Evolutionary conservation across 2,888 invertebrate species (phyloP).

Genomic region (Adela reaumurella): DNA sequence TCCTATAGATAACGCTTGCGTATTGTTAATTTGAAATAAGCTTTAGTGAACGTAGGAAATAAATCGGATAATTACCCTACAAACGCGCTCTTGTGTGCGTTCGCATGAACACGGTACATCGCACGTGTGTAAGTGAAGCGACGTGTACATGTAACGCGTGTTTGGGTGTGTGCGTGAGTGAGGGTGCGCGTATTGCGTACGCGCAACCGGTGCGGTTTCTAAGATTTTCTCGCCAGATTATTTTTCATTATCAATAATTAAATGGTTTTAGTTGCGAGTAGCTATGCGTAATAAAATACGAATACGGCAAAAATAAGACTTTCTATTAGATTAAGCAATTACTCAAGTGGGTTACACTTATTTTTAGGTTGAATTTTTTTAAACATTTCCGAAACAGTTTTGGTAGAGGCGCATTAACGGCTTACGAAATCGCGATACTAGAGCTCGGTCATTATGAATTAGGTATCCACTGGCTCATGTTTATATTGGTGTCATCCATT

Average conservation of each 20-base stretch:
- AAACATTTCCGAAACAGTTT: no score
- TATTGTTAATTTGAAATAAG: background rate
- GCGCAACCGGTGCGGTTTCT: background rate
- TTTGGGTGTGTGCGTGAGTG: background rate
- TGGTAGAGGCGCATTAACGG: no score
- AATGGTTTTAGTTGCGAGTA: background rate
- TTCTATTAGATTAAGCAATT: background rate
- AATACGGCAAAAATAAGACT: background rate
- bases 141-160: background rate
- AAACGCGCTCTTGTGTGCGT: background rate
- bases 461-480: no score
- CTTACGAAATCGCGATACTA: no score
- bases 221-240: background rate
- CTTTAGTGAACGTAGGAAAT: background rate
- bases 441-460: no score
- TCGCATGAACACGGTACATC: background rate
- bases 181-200: background rate
- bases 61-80: background rate
- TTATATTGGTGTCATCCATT: background rate
- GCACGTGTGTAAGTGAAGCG: background rate
- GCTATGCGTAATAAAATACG: background rate
- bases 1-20: slow-evolving; percentile 23
- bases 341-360: no score
- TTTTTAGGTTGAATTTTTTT: no score
- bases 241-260: background rate